These are phyloP conservation scores for Fratercula arctica DNA, from an alignment of 2,797 vertebrate species.

Conservation along the genomic window DNA sequence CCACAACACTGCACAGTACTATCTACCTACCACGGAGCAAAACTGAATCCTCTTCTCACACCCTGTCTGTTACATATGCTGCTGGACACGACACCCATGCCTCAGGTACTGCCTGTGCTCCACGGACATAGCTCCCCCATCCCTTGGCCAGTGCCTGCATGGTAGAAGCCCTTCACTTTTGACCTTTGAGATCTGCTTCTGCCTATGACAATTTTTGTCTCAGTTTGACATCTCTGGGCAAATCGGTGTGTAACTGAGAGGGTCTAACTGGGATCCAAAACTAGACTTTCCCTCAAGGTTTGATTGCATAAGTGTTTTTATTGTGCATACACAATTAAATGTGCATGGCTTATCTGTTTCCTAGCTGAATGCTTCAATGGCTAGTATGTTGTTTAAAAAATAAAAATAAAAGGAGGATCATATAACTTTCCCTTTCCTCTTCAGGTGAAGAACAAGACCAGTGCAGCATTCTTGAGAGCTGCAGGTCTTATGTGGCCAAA, in stretches of 20 bases:
- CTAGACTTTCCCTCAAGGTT: neutral
- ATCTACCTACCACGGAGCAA: neutral
- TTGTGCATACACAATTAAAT: neutral
- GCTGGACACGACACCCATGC: neutral
- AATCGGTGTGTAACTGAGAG: neutral
- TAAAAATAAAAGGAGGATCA: neutral
- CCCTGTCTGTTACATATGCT: accelerated
- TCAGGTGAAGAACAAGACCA: neutral
- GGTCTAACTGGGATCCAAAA: neutral
- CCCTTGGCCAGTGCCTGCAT: neutral
- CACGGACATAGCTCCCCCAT: neutral
- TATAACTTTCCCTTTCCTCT: neutral
- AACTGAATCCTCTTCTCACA: neutral
- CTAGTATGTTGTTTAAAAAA: neutral
- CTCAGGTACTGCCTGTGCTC: neutral
- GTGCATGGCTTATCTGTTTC: accelerated
- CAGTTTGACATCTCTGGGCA: neutral
- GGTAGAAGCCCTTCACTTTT: neutral
- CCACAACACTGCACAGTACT: neutral
- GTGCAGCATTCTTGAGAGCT: neutral
- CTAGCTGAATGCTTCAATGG: neutral
- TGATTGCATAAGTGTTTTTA: neutral
- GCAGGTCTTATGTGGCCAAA: neutral
- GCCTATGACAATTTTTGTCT: neutral
- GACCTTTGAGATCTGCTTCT: neutral